Percentiles rank a stretch among this genome's conserved stretches.
phyloP scores from a whole-genome alignment of 2,797 vertebrate species.

The Botia kubotai region DNA sequence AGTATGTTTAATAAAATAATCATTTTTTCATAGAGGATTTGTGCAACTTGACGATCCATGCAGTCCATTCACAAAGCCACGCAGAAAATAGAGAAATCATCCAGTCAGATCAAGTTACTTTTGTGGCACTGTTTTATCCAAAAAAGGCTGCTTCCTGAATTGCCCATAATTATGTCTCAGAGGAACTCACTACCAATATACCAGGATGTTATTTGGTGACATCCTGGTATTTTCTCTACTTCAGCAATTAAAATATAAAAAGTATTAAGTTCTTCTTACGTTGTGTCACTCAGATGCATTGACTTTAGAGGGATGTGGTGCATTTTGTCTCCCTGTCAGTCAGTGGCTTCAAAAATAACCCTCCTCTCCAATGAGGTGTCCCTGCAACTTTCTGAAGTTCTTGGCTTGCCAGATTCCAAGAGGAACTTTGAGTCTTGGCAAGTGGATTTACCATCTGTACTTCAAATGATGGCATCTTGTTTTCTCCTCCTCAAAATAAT shows the following conservation, averaged over 20 bases:
- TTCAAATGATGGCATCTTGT: constrained; percentile 37
- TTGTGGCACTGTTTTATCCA: no score
- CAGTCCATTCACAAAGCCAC: background rate
- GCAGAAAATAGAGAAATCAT: background rate
- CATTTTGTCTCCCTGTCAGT: constrained; percentile 25
- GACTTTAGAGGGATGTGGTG: background rate
- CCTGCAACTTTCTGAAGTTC: constrained; percentile 38
- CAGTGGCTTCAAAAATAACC: constrained; percentile 19
- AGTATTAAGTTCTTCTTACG: background rate
- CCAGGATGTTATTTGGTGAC: background rate
- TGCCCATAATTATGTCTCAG: no score
- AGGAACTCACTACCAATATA: background rate
- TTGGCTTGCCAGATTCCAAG: constrained; percentile 15
- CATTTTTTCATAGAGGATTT: background rate
- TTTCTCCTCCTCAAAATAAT: constrained; percentile 21
- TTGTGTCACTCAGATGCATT: background rate
- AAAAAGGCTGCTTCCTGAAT: background rate
- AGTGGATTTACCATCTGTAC: constrained; percentile 39
- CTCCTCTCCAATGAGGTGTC: constrained; percentile 14
- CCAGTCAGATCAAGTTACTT: background rate
- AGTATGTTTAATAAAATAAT: background rate
- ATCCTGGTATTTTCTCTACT: background rate
- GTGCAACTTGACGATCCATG: background rate
- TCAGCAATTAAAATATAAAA: background rate
- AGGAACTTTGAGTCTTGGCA: constrained; percentile 43